Base-by-base conservation (phyloP, 2,888 invertebrate genomes). In the Seira sanloemensis region DNA sequence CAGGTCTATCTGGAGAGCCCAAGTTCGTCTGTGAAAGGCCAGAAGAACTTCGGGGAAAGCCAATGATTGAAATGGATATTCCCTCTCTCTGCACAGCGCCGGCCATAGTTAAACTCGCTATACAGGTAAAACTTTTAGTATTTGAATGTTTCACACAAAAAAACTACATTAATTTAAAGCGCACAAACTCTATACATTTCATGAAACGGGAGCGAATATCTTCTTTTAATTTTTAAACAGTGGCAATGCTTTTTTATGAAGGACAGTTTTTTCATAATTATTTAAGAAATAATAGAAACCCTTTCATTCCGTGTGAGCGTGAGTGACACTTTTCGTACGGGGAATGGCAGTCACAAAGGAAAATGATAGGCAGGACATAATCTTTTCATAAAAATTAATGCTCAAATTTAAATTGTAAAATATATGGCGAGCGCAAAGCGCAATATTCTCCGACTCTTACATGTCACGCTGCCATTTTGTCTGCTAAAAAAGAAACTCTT, bases 81-180 rank as follows among this genome's bases (percentile, higher is more conserved):
- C 95, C 95, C 90, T 94, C 95, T 91, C 95, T 97, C 91, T 97
- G 97, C 91, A 95, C 96, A 90, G 94, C 95, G 81, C 97, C 97
- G 73, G 93, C 96, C 90, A 94, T 97, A 90, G 93, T 95, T 88
- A 95, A 96, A 91, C 93, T 97, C 87, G 96, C 96, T 89, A 96
- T 97, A 90, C 96, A 96, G 92, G 89, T 89, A 77, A 83, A 12
- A 7, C 37, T n/a, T n/a, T n/a, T n/a, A n/a, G n/a, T n/a, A n/a
- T n/a, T n/a, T n/a, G n/a, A 81, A 68, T 19, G 21, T 62, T 62
- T 19, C 18, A 62, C 18, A 62, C 50, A 12, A 62, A 62, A 62
- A 19, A n/a, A 62, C 7, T 16, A 62, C 18, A n/a, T 21, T n/a
- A n/a, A n/a, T n/a, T n/a, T n/a, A n/a, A n/a, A n/a, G n/a, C n/a